These are phyloP conservation scores for Cerceris rybyensis DNA, from an alignment of 2,888 invertebrate species.

Conservation along the genomic window DNA sequence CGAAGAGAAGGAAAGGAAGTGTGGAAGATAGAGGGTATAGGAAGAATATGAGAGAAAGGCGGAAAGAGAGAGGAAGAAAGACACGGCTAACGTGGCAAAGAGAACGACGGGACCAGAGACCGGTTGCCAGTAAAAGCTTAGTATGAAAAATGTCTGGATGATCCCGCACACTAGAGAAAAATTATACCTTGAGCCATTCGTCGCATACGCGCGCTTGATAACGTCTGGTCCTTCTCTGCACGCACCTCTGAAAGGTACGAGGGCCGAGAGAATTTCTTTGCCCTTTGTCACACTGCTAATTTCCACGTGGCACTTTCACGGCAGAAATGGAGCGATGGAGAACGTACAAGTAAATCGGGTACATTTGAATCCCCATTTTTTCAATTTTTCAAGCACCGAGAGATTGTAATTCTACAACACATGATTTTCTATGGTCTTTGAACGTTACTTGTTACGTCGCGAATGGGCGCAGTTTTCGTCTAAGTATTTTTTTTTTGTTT, in stretches of 20 bases:
- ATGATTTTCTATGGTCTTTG: too few species aligned
- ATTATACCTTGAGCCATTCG: conserved; percentile 69
- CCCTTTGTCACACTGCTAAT: neutral
- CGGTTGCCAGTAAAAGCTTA: conserved; percentile 67
- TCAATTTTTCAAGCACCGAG: too few species aligned
- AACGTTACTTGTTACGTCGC: too few species aligned
- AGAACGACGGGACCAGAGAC: conserved; percentile 38
- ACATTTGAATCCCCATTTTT: neutral
- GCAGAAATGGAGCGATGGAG: neutral
- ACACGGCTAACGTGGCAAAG: conserved; percentile 46
- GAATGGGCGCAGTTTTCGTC: too few species aligned
- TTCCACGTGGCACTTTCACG: neutral
- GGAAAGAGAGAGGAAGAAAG: conserved; percentile 36
- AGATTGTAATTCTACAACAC: too few species aligned
- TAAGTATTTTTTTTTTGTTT: too few species aligned
- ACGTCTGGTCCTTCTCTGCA: neutral
- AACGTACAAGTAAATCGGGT: neutral
- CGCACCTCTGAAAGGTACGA: conserved; percentile 1
- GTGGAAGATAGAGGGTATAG: too few species aligned
- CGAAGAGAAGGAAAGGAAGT: conserved; percentile 19
- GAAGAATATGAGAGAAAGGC: conserved; percentile 26
- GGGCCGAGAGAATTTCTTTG: neutral
- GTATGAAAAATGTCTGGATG: conserved; percentile 76
- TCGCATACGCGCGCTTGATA: conserved; percentile 36
- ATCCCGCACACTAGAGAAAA: conserved; percentile 69